Conservation (phyloP, 2,888 invertebrate genomes). For the Pammene aurita region DNA sequence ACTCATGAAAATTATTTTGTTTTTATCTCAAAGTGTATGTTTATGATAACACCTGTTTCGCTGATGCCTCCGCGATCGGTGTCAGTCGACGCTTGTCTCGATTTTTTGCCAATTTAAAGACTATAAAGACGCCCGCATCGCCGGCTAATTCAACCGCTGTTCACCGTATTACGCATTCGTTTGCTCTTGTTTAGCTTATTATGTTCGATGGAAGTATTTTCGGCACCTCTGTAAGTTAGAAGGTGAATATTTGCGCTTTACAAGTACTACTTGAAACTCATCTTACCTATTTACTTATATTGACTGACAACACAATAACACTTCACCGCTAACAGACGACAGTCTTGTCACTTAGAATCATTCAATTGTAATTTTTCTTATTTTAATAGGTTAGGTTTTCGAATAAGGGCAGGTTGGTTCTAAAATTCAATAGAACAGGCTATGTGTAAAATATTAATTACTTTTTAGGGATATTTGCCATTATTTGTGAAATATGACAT, state of each 20-base stretch:
- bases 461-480: too few relatives aligned
- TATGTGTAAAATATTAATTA: too few relatives aligned
- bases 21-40: constrained; percentile 83
- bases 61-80: constrained; percentile 82
- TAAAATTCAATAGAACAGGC: too few relatives aligned
- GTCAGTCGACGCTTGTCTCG: constrained; percentile 78
- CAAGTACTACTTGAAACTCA: not conserved
- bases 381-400: too few relatives aligned
- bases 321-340: not conserved
- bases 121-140: constrained; percentile 82
- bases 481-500: too few relatives aligned
- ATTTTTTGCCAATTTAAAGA: constrained; percentile 83
- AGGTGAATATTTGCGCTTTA: constrained; percentile 39
- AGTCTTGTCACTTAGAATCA: too few relatives aligned
- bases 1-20: constrained; percentile 83
- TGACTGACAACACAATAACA: not conserved
- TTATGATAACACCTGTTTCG: constrained; percentile 84
- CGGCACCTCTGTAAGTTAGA: not conserved
- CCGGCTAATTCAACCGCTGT: constrained; percentile 81
- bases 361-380: too few relatives aligned
- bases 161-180: constrained; percentile 77
- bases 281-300: not conserved
- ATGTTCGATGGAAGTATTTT: constrained; percentile 48
- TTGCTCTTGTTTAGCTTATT: constrained; percentile 59
- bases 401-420: too few relatives aligned